Evolutionary conservation across 2,888 invertebrate genomes (phyloP).

Genomic region (Lepidochitona cinerea): DNA sequence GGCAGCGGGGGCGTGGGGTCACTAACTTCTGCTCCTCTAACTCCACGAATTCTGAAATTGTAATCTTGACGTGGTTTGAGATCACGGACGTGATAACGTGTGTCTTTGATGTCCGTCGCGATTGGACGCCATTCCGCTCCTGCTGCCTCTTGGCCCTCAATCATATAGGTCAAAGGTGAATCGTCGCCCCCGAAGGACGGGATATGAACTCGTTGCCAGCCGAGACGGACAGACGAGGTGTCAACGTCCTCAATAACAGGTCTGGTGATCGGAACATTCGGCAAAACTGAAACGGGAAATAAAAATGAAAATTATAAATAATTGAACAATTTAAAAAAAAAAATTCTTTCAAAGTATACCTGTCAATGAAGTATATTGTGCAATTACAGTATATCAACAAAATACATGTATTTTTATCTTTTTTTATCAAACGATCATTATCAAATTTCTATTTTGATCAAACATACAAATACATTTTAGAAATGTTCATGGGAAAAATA

Average conservation of each 20-base stretch:
- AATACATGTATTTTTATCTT: too few relatives aligned
- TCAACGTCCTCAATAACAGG: slow-evolving; percentile 54
- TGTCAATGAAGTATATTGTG: background rate
- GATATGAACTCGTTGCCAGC: slow-evolving; percentile 58
- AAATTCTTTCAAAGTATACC: background rate
- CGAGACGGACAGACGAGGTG: slow-evolving; percentile 46
- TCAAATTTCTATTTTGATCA: too few relatives aligned
- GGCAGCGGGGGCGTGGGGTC: slow-evolving; percentile 89
- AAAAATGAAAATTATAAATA: background rate
- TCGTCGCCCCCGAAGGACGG: slow-evolving; percentile 22
- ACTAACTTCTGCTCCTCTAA: slow-evolving; percentile 95
- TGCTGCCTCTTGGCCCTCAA: slow-evolving; percentile 45
- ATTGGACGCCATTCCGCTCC: slow-evolving; percentile 48
- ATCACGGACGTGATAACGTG: slow-evolving; percentile 52
- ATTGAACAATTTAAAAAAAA: background rate
- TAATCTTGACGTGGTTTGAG: slow-evolving; percentile 95
- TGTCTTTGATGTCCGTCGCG: slow-evolving; percentile 45
- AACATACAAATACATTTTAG: too few relatives aligned
- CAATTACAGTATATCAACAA: background rate
- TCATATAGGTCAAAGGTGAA: slow-evolving; percentile 21
- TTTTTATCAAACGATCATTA: too few relatives aligned
- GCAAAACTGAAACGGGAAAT: slow-evolving; percentile 37
- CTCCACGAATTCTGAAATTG: slow-evolving; percentile 94
- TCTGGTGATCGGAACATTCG: slow-evolving; percentile 54
- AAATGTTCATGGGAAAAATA: background rate